Evolutionary conservation across 1,140 invertebrate genomes (phyloP).

Genomic region (Heliconius nattereri): DNA sequence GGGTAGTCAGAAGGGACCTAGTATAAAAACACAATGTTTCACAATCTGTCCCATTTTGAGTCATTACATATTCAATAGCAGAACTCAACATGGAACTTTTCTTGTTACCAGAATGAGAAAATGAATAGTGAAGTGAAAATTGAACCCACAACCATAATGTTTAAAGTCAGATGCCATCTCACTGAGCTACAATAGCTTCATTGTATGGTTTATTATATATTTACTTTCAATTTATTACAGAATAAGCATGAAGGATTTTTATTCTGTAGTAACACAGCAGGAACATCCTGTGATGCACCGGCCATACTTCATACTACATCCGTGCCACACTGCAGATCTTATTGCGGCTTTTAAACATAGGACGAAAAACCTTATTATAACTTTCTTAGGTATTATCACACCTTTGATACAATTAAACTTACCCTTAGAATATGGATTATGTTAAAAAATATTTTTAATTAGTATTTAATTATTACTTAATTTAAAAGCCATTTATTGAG

Average conservation of each 20-base stretch:
- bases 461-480: background rate
- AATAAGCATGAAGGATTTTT: constrained; percentile 59
- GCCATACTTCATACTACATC: constrained; percentile 72
- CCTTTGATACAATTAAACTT: constrained; percentile 70
- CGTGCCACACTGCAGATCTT: constrained; percentile 63
- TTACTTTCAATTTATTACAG: constrained; percentile 41
- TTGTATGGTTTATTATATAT: background rate
- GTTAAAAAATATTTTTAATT: constrained; percentile 26
- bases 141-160: too few relatives aligned
- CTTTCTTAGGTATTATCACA: constrained; percentile 70
- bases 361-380: constrained; percentile 65
- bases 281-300: constrained; percentile 64
- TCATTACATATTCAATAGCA: too few relatives aligned
- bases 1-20: too few relatives aligned
- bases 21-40: too few relatives aligned
- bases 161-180: background rate
- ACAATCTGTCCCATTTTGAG: too few relatives aligned
- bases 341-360: constrained; percentile 54
- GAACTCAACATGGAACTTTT: too few relatives aligned
- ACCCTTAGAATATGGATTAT: constrained; percentile 72
- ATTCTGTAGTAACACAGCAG: constrained; percentile 70
- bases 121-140: too few relatives aligned
- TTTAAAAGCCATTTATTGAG: too few relatives aligned
- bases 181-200: too few relatives aligned
- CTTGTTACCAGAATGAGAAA: background rate